phyloP scores from a whole-genome alignment of 2,113 vertebrate genomes.

The Meleagris gallopavo region DNA sequence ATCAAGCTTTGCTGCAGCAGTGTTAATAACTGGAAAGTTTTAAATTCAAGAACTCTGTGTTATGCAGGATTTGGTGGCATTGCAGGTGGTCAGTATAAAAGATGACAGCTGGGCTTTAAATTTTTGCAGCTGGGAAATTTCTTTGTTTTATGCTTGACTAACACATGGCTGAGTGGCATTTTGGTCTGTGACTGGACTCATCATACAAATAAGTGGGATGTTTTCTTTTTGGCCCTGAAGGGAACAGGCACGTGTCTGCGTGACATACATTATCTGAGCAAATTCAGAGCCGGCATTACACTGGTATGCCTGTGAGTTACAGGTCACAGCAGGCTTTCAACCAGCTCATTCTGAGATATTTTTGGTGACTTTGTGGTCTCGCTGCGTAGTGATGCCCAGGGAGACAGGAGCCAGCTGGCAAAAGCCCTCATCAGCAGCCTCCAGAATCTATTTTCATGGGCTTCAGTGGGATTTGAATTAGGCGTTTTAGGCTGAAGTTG shows the following conservation, averaged over 20 bases:
- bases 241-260: background rate
- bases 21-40: background rate
- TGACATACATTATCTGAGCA: background rate
- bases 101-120: constrained; percentile 36
- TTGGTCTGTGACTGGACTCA: constrained; percentile 23
- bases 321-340: background rate
- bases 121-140: constrained; percentile 17
- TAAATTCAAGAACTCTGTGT: background rate
- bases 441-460: background rate
- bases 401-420: constrained; percentile 24
- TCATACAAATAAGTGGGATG: constrained; percentile 36
- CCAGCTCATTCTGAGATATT: background rate
- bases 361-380: background rate
- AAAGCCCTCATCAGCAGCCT: background rate
- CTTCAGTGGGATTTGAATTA: constrained; percentile 12
- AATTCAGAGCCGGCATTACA: background rate
- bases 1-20: background rate
- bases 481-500: constrained; percentile 26
- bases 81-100: constrained; percentile 15
- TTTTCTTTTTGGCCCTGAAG: constrained; percentile 40
- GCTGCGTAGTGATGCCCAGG: background rate
- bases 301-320: background rate
- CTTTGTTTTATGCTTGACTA: constrained; percentile 49
- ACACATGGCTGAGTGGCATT: constrained; percentile 44
- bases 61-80: background rate